Conservation (phyloP, 2,113 vertebrate genomes). For the Varanus komodoensis region DNA sequence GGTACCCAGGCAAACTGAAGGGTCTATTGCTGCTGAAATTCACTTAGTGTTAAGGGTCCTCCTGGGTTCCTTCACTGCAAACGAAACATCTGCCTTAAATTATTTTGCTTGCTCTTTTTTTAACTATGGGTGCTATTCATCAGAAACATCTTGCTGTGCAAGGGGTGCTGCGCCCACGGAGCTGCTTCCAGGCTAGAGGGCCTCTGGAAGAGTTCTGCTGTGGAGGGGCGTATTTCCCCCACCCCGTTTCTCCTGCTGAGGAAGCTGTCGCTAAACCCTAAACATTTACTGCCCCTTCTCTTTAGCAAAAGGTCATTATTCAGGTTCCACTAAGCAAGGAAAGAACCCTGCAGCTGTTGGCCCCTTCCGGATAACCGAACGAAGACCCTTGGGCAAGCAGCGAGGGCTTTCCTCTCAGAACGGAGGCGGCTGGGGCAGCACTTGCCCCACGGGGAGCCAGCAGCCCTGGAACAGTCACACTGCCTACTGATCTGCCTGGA, state of each 20-base stretch:
- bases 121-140: constrained; percentile 67
- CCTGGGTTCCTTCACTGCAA: constrained; percentile 63
- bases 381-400: too few relatives aligned
- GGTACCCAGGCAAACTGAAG: constrained; percentile 38
- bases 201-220: neutral
- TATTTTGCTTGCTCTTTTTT: constrained; percentile 52
- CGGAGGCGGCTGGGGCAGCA: neutral
- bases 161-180: neutral
- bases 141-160: constrained; percentile 45
- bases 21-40: constrained; percentile 53
- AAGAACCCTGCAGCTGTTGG: neutral
- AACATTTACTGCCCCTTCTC: neutral
- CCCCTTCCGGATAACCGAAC: neutral
- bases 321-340: neutral
- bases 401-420: too few relatives aligned
- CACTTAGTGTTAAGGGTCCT: constrained; percentile 43
- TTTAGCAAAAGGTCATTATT: constrained; percentile 16
- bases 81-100: constrained; percentile 65
- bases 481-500: neutral
- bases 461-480: neutral
- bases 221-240: neutral
- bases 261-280: neutral
- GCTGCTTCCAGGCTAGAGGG: neutral
- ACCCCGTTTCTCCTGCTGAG: neutral
- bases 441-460: neutral